Conservation (phyloP, 2,797 vertebrate species). For the Tokudaia muenninki region DNA sequence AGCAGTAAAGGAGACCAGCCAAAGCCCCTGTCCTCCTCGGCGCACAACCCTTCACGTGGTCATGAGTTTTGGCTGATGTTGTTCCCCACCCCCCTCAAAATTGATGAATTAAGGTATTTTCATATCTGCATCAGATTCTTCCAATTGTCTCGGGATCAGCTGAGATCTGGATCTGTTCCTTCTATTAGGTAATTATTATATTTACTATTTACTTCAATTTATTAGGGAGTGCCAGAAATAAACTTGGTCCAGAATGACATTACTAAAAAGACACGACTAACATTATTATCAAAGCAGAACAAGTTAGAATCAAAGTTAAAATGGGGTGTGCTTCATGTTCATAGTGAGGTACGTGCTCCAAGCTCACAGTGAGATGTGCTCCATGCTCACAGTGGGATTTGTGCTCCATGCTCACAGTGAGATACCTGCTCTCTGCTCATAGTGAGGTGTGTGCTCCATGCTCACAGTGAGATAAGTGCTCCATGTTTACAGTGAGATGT, state of each 20-base stretch:
- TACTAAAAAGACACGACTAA: not conserved
- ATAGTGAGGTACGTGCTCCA: too few species aligned
- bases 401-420: too few species aligned
- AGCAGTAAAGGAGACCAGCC: not conserved
- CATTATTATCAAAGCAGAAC: not conserved
- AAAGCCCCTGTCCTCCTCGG: not conserved
- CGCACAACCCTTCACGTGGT: not conserved
- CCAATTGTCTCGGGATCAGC: not conserved
- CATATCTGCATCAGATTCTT: not conserved
- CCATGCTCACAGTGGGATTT: too few species aligned
- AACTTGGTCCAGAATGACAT: not conserved
- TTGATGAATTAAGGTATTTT: not conserved
- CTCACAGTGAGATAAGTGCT: too few species aligned
- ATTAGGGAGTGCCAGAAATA: constrained; percentile 2
- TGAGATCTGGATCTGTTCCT: not conserved
- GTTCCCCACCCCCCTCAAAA: not conserved
- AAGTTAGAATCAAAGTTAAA: not conserved
- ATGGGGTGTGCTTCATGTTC: not conserved
- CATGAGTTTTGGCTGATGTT: not conserved
- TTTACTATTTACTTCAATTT: not conserved
- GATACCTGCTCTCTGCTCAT: too few species aligned
- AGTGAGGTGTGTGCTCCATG: too few species aligned
- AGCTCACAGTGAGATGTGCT: too few species aligned
- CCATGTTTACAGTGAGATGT: too few species aligned
- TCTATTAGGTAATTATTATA: not conserved